A percentile compares a stretch with the other conserved stretches of the same genome.
Conservation (phyloP, 1,140 invertebrate species). For the Solenopsis invicta region DNA sequence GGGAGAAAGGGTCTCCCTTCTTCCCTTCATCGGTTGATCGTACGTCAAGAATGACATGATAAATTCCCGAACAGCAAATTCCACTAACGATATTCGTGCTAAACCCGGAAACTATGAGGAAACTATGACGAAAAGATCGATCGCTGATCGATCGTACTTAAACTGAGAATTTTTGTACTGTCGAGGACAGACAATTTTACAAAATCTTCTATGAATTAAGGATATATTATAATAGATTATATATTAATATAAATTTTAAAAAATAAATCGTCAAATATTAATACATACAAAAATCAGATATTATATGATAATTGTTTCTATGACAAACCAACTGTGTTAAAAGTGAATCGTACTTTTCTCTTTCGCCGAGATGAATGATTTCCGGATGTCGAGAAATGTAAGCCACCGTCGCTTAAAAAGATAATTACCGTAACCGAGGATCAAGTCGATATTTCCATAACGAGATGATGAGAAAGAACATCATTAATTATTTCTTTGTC, state of each 20-base stretch:
- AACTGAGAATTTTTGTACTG: neutral
- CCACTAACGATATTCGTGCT: neutral
- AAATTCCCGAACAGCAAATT: constrained; percentile 16
- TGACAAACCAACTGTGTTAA: neutral
- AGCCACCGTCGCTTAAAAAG: constrained; percentile 16
- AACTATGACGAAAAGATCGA: neutral
- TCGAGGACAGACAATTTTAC: neutral
- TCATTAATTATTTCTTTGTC: constrained; percentile 41
- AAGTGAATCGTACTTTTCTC: constrained; percentile 26
- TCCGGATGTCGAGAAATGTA: constrained; percentile 51
- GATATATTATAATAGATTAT: neutral
- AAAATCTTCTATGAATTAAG: neutral
- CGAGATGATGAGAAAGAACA: neutral
- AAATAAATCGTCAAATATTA: neutral
- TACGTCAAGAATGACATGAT: constrained; percentile 34
- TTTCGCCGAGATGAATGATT: constrained; percentile 50
- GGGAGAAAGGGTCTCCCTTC: constrained; percentile 35
- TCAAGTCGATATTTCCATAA: constrained; percentile 37
- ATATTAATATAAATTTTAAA: neutral
- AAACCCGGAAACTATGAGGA: neutral
- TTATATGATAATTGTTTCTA: neutral
- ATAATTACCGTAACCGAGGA: constrained; percentile 48
- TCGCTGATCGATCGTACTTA: neutral
- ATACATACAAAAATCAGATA: constrained; percentile 1
- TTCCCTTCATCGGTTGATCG: constrained; percentile 46